Evolutionary conservation across 2,113 vertebrate species (phyloP).

Genomic region (Takifugu flavidus): DNA sequence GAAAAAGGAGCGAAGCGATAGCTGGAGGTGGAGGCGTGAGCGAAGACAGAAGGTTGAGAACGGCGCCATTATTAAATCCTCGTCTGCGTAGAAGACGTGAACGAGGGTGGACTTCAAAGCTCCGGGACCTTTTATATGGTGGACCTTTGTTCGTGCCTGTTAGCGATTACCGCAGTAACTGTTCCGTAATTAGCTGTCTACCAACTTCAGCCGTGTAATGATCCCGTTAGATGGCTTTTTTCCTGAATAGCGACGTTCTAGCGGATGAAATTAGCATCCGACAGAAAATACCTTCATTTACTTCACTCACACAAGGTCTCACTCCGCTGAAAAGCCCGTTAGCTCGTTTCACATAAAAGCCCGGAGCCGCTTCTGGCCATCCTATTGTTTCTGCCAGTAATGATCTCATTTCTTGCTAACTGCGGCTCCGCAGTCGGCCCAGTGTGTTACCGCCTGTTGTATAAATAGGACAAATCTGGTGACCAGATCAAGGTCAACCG

Average conservation of each 20-base stretch:
- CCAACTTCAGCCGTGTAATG: slow-evolving; percentile 45
- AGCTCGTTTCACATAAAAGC: slow-evolving; percentile 31
- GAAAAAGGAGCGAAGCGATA: slow-evolving; percentile 14
- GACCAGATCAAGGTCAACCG: slow-evolving; percentile 38
- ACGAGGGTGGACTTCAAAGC: slow-evolving; percentile 51
- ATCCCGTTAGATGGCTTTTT: slow-evolving; percentile 44
- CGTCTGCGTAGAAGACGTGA: slow-evolving; percentile 40
- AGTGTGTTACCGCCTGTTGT: slow-evolving; percentile 13
- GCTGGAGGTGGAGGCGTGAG: slow-evolving; percentile 7
- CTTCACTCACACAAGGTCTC: slow-evolving; percentile 16
- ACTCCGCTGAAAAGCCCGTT: slow-evolving; percentile 27
- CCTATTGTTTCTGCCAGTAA: slow-evolving; percentile 36
- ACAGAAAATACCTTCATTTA: slow-evolving; percentile 39
- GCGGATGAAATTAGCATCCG: slow-evolving; percentile 47
- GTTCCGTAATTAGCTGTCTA: slow-evolving; percentile 56
- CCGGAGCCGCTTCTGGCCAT: slow-evolving; percentile 5
- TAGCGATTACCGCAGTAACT: slow-evolving; percentile 47
- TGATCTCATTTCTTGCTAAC: slow-evolving; percentile 41
- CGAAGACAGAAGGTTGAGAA: background rate
- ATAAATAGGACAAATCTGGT: slow-evolving; percentile 35
- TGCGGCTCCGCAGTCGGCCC: slow-evolving; percentile 25
- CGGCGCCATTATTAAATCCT: slow-evolving; percentile 47
- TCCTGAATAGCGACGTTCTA: slow-evolving; percentile 28
- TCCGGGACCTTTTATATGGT: slow-evolving; percentile 33
- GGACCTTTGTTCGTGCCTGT: slow-evolving; percentile 33